Percentiles rank a stretch among this genome's conserved stretches.
Conservation (phyloP, 2,113 vertebrate genomes). For the Esox niger region DNA sequence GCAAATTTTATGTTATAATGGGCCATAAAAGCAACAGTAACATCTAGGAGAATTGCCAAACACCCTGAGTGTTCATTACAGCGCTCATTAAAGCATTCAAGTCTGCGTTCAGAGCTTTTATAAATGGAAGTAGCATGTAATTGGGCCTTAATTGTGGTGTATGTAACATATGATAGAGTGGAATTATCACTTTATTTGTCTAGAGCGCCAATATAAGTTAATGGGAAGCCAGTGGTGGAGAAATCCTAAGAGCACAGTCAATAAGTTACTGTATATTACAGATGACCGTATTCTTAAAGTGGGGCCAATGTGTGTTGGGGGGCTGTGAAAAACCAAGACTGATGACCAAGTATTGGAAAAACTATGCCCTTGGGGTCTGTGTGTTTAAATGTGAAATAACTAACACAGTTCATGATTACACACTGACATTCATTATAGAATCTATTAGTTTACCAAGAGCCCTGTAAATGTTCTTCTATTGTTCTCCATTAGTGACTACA, state of each 20-base stretch:
- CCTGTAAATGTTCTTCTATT: constrained; percentile 45
- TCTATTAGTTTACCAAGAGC: constrained; percentile 57
- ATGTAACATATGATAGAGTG: constrained; percentile 71
- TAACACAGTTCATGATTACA: constrained; percentile 38
- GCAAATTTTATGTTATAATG: constrained; percentile 79
- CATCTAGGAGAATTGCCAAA: constrained; percentile 75
- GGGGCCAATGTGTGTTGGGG: constrained; percentile 67
- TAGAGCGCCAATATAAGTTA: constrained; percentile 68
- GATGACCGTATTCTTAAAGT: constrained; percentile 65
- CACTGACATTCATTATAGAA: constrained; percentile 36
- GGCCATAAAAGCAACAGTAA: constrained; percentile 72
- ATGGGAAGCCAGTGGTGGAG: constrained; percentile 62
- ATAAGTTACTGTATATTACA: constrained; percentile 55
- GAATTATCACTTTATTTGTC: constrained; percentile 71
- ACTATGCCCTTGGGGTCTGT: constrained; percentile 54
- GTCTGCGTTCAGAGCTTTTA: constrained; percentile 69
- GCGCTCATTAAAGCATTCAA: constrained; percentile 75
- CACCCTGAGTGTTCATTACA: constrained; percentile 79
- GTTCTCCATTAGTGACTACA: constrained; percentile 45
- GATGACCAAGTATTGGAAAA: constrained; percentile 42
- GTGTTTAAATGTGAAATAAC: constrained; percentile 24
- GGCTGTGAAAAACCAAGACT: constrained; percentile 64
- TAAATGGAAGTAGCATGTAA: constrained; percentile 74
- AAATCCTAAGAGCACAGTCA: constrained; percentile 62
- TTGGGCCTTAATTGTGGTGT: constrained; percentile 75